These are phyloP conservation scores for Sarcophaga subvicina DNA, from an alignment of 2,888 invertebrate genomes.

Conservation along the genomic window DNA sequence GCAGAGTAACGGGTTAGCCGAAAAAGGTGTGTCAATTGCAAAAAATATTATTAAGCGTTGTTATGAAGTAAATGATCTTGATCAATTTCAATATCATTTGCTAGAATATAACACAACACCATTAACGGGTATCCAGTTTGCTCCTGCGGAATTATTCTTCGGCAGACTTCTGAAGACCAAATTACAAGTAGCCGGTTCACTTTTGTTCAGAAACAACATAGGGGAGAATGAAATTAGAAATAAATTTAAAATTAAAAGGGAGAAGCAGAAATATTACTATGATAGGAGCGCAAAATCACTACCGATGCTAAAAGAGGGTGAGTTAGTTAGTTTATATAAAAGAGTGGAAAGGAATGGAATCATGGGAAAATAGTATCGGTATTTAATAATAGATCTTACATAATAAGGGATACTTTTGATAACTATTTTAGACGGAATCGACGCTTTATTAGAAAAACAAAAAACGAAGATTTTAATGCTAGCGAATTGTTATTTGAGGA, in stretches of 20 bases:
- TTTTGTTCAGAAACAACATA: neutral
- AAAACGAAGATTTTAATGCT: neutral
- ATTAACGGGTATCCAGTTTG: conserved; percentile 61
- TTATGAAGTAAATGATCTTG: conserved; percentile 44
- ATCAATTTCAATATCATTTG: conserved; percentile 60
- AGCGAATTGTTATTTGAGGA: no score
- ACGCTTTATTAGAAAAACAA: neutral
- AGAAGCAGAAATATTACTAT: no score
- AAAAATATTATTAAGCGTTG: conserved; percentile 63
- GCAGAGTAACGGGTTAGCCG: conserved; percentile 57
- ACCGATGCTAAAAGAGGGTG: no score
- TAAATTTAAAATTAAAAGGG: conserved; percentile 48
- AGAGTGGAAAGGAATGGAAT: neutral
- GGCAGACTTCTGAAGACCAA: conserved; percentile 41
- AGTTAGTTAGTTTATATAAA: no score
- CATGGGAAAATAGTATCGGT: conserved; percentile 13
- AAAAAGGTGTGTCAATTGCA: no score
- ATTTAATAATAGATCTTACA: conserved; percentile 13
- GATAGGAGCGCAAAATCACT: no score
- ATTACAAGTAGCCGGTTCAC: conserved; percentile 12
- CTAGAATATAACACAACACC: conserved; percentile 65
- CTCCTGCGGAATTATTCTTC: conserved; percentile 3
- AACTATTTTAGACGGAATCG: no score
- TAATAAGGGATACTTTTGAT: neutral
- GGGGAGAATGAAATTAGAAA: conserved; percentile 40